Percentiles rank a stretch among this genome's conserved stretches.
These are phyloP conservation scores for Bursaphelenchus mucronatus DNA, from an alignment of 1,140 invertebrate genomes.

Conservation along the genomic window DNA sequence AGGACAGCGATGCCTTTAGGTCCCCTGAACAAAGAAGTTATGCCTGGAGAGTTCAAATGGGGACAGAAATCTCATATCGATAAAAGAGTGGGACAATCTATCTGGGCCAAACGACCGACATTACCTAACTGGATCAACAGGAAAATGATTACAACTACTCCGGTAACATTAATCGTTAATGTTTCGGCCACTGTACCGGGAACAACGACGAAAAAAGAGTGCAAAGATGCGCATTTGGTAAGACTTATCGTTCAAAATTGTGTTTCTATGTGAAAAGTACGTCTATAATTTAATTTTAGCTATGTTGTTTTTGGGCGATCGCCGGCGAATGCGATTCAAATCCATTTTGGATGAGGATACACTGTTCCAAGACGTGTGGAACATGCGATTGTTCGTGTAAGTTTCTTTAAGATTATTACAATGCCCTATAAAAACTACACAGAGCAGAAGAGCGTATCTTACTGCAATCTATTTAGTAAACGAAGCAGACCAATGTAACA, in stretches of 20 bases:
- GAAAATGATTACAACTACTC: slow-evolving; percentile 1
- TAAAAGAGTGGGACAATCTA: too few relatives aligned
- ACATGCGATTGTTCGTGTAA: slow-evolving; percentile 45
- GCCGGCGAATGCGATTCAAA: slow-evolving; percentile 46
- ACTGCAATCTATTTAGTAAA: slow-evolving; percentile 24
- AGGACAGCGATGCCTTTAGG: too few relatives aligned
- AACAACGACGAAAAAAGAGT: slow-evolving; percentile 14
- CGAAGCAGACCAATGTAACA: slow-evolving; percentile 40
- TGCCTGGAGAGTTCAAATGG: too few relatives aligned
- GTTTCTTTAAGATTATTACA: background rate
- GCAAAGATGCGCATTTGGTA: slow-evolving; percentile 7
- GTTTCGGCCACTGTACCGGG: background rate
- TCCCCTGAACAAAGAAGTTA: too few relatives aligned
- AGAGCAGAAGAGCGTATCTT: background rate
- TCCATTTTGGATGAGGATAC: slow-evolving; percentile 48
- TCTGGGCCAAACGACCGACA: too few relatives aligned
- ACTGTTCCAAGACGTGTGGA: slow-evolving; percentile 48
- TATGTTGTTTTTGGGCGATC: slow-evolving; percentile 46
- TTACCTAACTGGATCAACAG: too few relatives aligned
- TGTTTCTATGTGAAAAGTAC: background rate
- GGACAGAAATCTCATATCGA: too few relatives aligned
- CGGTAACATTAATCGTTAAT: background rate
- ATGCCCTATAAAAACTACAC: too few relatives aligned
- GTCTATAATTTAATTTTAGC: slow-evolving; percentile 24
- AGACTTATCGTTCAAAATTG: background rate